phyloP scores from a whole-genome alignment of 2,797 vertebrate species.

The Glyptemys insculpta region DNA sequence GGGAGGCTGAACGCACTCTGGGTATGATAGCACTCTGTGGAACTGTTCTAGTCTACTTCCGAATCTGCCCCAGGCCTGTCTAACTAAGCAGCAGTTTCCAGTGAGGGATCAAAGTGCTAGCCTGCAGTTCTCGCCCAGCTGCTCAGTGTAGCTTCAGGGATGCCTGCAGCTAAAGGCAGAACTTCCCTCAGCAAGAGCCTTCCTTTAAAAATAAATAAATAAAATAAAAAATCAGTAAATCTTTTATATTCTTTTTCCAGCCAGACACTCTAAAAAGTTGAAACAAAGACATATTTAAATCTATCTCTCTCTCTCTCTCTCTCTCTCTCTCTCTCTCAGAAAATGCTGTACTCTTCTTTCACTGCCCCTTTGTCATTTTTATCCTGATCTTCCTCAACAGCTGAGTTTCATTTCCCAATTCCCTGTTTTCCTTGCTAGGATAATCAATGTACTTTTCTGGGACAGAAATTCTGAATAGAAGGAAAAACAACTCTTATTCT shows the following conservation, averaged over 20 bases:
- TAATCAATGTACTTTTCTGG: background rate
- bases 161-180: background rate
- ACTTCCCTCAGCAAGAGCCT: background rate
- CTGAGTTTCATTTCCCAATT: accelerated
- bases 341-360: accelerated
- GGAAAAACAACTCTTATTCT: background rate
- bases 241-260: background rate
- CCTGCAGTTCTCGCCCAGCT: background rate
- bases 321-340: background rate
- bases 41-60: background rate
- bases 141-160: background rate
- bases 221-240: background rate
- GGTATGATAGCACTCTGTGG: background rate
- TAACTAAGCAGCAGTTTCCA: background rate
- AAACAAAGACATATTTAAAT: background rate
- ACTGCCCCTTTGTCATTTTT: background rate
- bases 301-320: background rate
- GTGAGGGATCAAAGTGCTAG: background rate
- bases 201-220: background rate
- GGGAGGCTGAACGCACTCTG: background rate
- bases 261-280: background rate
- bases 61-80: background rate
- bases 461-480: background rate
- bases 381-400: background rate
- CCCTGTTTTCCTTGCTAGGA: accelerated